Conservation (phyloP, 1,140 invertebrate species). For the Plutomurus gul region DNA sequence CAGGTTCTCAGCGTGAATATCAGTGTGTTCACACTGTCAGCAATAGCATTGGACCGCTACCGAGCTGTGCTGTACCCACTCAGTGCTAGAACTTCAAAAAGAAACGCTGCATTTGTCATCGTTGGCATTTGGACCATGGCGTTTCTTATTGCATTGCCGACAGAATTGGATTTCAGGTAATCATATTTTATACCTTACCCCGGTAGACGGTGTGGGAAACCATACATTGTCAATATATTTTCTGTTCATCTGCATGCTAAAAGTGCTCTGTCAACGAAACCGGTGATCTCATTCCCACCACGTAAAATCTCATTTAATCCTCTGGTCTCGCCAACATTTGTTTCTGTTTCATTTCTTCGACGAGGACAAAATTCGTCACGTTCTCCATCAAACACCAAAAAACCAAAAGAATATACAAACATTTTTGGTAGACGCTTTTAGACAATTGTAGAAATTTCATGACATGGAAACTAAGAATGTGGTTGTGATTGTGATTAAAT, state of each 20-base stretch:
- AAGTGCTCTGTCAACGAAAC: too few species aligned
- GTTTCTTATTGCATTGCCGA: slow-evolving; percentile 67
- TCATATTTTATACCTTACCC: background rate
- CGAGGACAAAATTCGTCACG: too few species aligned
- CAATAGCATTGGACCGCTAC: slow-evolving; percentile 63
- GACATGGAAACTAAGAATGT: too few species aligned
- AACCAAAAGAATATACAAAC: too few species aligned
- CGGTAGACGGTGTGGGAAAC: background rate
- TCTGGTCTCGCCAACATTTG: background rate
- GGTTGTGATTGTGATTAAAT: too few species aligned
- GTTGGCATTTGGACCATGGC: slow-evolving; percentile 70
- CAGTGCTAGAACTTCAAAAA: slow-evolving; percentile 68
- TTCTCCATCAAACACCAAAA: too few species aligned
- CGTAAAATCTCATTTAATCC: too few species aligned
- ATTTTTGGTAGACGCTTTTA: too few species aligned
- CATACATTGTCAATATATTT: background rate
- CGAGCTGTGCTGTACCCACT: slow-evolving; percentile 61
- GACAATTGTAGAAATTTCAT: too few species aligned
- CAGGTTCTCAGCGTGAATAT: slow-evolving; percentile 74
- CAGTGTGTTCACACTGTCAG: slow-evolving; percentile 78
- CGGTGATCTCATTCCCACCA: too few species aligned
- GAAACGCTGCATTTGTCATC: slow-evolving; percentile 70
- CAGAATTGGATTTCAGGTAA: slow-evolving; percentile 53
- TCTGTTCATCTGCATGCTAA: too few species aligned
- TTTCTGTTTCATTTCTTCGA: too few species aligned